Conservation (phyloP, 2,888 invertebrate genomes). For the Ormyrus pomaceus region DNA sequence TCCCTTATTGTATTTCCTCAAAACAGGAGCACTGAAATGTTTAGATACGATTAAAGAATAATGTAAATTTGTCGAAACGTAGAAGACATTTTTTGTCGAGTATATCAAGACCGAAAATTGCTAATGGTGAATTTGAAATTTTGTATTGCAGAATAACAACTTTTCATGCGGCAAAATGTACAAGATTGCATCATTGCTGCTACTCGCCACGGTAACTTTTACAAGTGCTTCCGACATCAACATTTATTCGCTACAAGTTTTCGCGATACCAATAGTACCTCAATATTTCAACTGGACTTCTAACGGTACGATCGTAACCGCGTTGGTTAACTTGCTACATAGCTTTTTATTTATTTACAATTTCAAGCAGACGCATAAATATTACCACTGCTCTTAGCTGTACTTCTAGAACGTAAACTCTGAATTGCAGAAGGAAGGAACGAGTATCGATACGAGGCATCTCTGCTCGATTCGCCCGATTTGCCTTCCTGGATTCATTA, state of each 20-base stretch:
- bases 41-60: no score
- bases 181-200: slow-evolving; percentile 2
- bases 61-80: no score
- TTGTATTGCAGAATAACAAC: not conserved
- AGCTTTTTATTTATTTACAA: not conserved
- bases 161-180: not conserved
- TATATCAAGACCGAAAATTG: no score
- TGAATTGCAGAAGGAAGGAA: slow-evolving; percentile 45
- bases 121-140: not conserved
- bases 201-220: not conserved
- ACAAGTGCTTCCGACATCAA: slow-evolving; percentile 38
- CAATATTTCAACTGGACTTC: slow-evolving; percentile 88
- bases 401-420: not conserved
- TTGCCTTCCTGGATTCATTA: slow-evolving; percentile 92
- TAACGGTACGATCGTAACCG: slow-evolving; percentile 77
- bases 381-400: not conserved
- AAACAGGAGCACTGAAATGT: no score
- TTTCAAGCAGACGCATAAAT: not conserved
- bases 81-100: no score
- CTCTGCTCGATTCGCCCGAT: slow-evolving; percentile 87
- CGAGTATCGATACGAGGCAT: slow-evolving; percentile 74
- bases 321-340: not conserved
- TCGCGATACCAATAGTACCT: slow-evolving; percentile 86
- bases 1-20: no score
- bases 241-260: slow-evolving; percentile 81